Base-by-base conservation (phyloP, 2,888 invertebrate species). In the Tipula lateralis region DNA sequence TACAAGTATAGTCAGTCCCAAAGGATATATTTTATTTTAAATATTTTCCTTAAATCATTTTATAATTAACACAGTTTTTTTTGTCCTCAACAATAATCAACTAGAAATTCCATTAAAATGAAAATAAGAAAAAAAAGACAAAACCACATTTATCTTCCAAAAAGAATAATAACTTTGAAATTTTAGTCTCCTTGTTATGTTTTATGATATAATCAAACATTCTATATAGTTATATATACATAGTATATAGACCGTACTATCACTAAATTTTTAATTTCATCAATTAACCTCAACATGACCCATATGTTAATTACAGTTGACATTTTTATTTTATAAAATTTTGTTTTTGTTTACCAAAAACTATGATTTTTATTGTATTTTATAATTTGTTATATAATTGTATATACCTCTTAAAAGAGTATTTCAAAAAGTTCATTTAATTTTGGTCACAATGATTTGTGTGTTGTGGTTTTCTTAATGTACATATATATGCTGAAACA, bases 251-350 rank as follows among this genome's bases (percentile, higher is more conserved):
- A 19, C 5, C 16, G 5, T 44, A 66, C 66, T 66, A 66, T 66
- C 24, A 66, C 66, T 24, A 66, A 66, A 66, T 66, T 24, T 66
- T 66, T 66, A 66, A 66, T 66, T 9, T 7, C 66, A 66, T 66
- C 66, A 66, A 66, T 66, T 66, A 66, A 66, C 66, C 66, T 66
- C 66, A 66, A 9, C 66, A 66, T 66, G 66, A 66, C 66, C 66
- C 66, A 24, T 66, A 66, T 66, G 66, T 66, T 66, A 66, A 66
- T 66, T 66, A 66, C 66, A 66, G 66, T 66, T 66, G 66, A 66
- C 66, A 66, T 66, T 66, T 66, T 24, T 66, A 66, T 66, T 66
- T 66, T 24, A 66, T 66, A 24, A 66, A 24, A 12, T 66, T 66
- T 66, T 9, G 9, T 66, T 24, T 66, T 24, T n/a, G n/a, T n/a